phyloP scores from a whole-genome alignment of 2,113 vertebrate genomes.

The Salvator merianae region DNA sequence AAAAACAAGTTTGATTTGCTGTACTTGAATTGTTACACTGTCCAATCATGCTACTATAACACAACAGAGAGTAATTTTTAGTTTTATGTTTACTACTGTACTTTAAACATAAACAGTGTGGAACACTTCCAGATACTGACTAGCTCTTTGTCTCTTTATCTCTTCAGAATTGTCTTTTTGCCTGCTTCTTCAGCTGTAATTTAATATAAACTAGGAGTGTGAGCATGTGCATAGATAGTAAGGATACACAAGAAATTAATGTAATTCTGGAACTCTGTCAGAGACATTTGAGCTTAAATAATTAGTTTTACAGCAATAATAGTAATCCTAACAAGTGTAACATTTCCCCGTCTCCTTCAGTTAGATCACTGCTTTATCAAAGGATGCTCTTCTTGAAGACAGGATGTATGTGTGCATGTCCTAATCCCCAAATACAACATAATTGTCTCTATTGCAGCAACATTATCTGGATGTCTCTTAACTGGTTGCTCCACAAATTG shows the following conservation, averaged over 20 bases:
- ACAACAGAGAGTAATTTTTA: not conserved
- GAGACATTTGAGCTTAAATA: not conserved
- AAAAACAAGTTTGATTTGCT: not conserved
- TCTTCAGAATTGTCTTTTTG: not conserved
- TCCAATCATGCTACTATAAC: not conserved
- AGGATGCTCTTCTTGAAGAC: slow-evolving; percentile 47
- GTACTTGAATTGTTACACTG: not conserved
- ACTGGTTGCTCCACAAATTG: slow-evolving; percentile 48
- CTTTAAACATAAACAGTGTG: too few relatives aligned
- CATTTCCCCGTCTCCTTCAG: slow-evolving; percentile 75
- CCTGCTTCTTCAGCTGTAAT: not conserved
- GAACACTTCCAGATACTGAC: too few relatives aligned
- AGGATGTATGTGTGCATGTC: slow-evolving; percentile 69
- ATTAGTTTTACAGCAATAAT: slow-evolving; percentile 36
- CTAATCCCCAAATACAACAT: slow-evolving; percentile 70
- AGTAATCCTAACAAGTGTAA: slow-evolving; percentile 61
- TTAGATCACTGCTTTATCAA: slow-evolving; percentile 71
- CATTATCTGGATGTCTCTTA: slow-evolving; percentile 69
- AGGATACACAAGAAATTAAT: not conserved
- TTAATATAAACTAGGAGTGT: not conserved
- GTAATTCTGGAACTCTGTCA: slow-evolving; percentile 18
- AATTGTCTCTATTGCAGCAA: slow-evolving; percentile 77
- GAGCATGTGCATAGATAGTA: not conserved
- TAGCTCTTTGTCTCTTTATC: not conserved
- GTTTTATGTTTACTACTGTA: too few relatives aligned